These are phyloP conservation scores for Caenorhabditis parvicauda DNA, from an alignment of 2,888 invertebrate genomes.

Conservation along the genomic window DNA sequence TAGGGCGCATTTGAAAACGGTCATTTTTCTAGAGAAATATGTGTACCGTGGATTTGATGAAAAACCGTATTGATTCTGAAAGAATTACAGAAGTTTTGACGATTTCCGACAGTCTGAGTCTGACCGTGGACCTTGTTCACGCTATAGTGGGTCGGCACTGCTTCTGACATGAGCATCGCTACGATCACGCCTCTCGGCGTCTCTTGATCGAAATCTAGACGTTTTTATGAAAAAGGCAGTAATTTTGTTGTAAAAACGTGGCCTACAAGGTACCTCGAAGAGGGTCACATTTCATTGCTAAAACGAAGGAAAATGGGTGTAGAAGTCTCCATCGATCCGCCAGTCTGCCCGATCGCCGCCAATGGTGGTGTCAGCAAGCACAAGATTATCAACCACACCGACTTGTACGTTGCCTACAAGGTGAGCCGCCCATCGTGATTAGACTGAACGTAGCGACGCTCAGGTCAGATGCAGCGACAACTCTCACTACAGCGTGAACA, in stretches of 20 bases:
- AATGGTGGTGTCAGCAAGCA: constrained; percentile 40
- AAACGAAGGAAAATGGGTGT: no score
- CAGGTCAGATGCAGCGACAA: constrained; percentile 45
- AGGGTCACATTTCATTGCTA: no score
- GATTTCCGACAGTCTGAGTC: constrained; percentile 29
- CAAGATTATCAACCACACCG: constrained; percentile 44
- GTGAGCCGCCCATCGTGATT: constrained; percentile 8
- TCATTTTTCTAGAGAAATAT: no score
- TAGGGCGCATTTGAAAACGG: no score
- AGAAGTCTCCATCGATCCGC: constrained; percentile 30
- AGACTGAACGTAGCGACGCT: background rate
- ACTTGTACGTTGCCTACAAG: constrained; percentile 42
- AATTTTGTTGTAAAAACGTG: no score
- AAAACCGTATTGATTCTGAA: no score
- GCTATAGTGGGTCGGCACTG: constrained; percentile 46
- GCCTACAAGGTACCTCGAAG: no score
- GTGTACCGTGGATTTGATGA: no score
- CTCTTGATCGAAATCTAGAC: no score
- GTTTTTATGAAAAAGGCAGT: no score
- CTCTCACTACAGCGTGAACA: constrained; percentile 45
- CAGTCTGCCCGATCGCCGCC: constrained; percentile 40
- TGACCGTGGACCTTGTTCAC: constrained; percentile 24
- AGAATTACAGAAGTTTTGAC: no score
- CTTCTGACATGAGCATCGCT: constrained; percentile 26
- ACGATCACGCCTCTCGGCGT: no score